phyloP scores from a whole-genome alignment of 2,888 invertebrate genomes.

The Rhagonycha lutea region DNA sequence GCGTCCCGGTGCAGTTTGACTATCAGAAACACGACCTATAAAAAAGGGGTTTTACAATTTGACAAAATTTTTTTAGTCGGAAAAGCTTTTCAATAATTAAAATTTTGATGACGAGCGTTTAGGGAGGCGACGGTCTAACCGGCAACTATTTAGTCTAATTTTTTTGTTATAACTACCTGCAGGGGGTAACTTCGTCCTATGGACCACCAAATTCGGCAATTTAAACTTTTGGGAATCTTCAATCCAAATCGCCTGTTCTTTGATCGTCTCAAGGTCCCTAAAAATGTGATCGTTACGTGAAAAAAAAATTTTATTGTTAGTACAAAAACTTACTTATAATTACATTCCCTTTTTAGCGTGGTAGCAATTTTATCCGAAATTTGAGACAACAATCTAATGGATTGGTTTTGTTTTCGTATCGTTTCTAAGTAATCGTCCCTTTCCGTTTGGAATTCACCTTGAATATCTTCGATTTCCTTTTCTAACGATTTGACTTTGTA shows the following conservation, averaged over 20 bases:
- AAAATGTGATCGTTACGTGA: constrained; percentile 19
- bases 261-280: constrained; percentile 71
- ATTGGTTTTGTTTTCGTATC: constrained; percentile 73
- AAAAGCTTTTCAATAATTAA: background rate
- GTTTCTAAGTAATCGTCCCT: constrained; percentile 83
- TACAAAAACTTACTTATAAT: constrained; percentile 62
- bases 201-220: constrained; percentile 68
- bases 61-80: background rate
- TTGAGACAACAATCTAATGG: constrained; percentile 68
- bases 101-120: background rate
- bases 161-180: constrained; percentile 53
- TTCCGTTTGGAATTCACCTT: constrained; percentile 81
- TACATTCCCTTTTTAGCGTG: constrained; percentile 72
- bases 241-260: constrained; percentile 72
- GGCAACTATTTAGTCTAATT: background rate
- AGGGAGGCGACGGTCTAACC: background rate
- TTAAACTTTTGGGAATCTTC: constrained; percentile 74
- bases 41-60: constrained; percentile 1
- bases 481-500: constrained; percentile 70
- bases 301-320: background rate
- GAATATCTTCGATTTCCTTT: constrained; percentile 75
- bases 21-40: constrained; percentile 44
- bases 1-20: constrained; percentile 56
- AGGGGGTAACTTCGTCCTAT: constrained; percentile 71
- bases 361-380: constrained; percentile 70